A percentile compares a stretch with the other conserved stretches of the same genome.
Evolutionary conservation across 2,888 invertebrate genomes (phyloP).

Genomic region (Dolichomitus sp.): DNA sequence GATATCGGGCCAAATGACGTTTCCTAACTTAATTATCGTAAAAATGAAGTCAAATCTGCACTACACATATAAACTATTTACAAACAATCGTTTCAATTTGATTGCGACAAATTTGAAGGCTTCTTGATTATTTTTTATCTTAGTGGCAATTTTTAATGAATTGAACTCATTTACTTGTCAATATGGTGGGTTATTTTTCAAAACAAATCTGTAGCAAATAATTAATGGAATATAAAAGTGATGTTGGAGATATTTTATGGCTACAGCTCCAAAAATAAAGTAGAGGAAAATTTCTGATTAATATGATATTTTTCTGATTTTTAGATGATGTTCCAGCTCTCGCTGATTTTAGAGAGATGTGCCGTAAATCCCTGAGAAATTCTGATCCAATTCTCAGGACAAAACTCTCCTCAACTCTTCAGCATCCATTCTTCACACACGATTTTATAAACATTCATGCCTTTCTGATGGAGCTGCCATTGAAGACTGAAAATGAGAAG

Average conservation of each 20-base stretch:
- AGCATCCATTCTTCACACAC: conserved; percentile 94
- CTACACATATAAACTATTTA: too few relatives aligned
- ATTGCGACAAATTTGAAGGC: too few relatives aligned
- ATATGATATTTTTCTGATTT: conserved; percentile 15
- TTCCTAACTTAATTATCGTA: too few relatives aligned
- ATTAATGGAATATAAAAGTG: too few relatives aligned
- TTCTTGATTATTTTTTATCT: too few relatives aligned
- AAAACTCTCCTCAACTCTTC: conserved; percentile 89
- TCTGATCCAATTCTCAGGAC: conserved; percentile 90
- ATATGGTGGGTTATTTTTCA: too few relatives aligned
- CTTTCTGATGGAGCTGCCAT: conserved; percentile 93
- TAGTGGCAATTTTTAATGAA: too few relatives aligned
- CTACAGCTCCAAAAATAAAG: neutral
- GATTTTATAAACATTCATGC: conserved; percentile 94
- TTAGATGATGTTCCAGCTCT: conserved; percentile 91
- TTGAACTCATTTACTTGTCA: too few relatives aligned
- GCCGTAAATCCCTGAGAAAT: conserved; percentile 90
- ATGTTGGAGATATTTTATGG: neutral
- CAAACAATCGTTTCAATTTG: too few relatives aligned
- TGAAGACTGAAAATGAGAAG: conserved; percentile 93
- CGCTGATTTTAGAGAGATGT: conserved; percentile 90
- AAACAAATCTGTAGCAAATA: too few relatives aligned
- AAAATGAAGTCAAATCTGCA: too few relatives aligned
- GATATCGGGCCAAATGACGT: too few relatives aligned
- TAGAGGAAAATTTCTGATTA: neutral